Evolutionary conservation across 2,797 vertebrate species (phyloP).

Genomic region (Notolepis coatsorum): DNA sequence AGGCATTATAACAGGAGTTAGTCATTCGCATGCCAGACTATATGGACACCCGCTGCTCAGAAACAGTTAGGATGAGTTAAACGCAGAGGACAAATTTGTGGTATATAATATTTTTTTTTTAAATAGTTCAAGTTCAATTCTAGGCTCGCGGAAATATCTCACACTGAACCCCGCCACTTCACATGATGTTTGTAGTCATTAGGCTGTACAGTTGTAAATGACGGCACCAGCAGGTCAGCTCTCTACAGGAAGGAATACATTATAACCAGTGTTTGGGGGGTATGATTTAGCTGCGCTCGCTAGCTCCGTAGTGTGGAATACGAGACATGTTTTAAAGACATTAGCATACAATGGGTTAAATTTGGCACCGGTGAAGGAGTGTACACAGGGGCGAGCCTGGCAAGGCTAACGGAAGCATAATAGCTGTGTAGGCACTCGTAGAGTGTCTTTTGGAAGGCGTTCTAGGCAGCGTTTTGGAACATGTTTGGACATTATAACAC

Average conservation of each 20-base stretch:
- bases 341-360: slow-evolving; percentile 78
- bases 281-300: slow-evolving; percentile 61
- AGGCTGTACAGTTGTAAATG: slow-evolving; percentile 67
- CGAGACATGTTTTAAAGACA: slow-evolving; percentile 66
- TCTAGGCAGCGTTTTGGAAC: slow-evolving; percentile 45
- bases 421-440: slow-evolving; percentile 35
- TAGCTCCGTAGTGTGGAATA: slow-evolving; percentile 56
- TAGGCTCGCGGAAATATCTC: slow-evolving; percentile 37
- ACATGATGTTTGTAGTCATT: slow-evolving; percentile 61
- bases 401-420: slow-evolving; percentile 54
- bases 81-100: no score
- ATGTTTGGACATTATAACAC: slow-evolving; percentile 42
- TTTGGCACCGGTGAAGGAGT: slow-evolving; percentile 50
- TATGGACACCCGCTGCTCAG: no score
- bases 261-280: slow-evolving; percentile 56
- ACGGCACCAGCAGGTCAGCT: slow-evolving; percentile 64
- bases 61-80: no score
- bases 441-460: no score
- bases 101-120: no score
- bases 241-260: slow-evolving; percentile 57
- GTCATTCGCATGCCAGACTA: no score
- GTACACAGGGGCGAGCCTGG: slow-evolving; percentile 40
- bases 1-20: no score
- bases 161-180: slow-evolving; percentile 33
- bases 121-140: slow-evolving; percentile 47